Conservation (phyloP, 1,140 invertebrate species). For the Ephestia elutella region DNA sequence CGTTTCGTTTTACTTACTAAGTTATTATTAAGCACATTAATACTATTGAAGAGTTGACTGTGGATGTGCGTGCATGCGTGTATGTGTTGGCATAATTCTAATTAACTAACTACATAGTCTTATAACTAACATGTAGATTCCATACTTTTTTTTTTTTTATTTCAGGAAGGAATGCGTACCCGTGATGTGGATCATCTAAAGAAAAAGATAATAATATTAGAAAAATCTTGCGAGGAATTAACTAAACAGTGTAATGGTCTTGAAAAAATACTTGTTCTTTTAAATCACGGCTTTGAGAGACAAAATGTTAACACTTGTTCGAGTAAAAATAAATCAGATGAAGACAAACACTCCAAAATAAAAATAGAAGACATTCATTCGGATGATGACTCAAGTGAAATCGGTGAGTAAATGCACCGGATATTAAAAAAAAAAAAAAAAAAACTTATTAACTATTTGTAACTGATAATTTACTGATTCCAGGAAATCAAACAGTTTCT, state of each 20-base stretch:
- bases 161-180: constrained; percentile 43
- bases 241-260: constrained; percentile 46
- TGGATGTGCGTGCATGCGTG: no score
- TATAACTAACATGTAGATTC: no score
- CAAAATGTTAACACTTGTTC: constrained; percentile 11
- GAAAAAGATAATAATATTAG: constrained; percentile 44
- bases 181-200: constrained; percentile 46
- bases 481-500: constrained; percentile 49
- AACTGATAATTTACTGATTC: constrained; percentile 21
- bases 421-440: no score
- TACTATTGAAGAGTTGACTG: no score
- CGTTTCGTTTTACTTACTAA: no score
- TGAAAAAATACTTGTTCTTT: constrained; percentile 44
- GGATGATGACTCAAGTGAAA: constrained; percentile 40
- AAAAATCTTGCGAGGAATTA: constrained; percentile 37
- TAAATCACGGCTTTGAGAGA: constrained; percentile 50
- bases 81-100: no score
- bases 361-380: constrained; percentile 42
- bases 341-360: constrained; percentile 4
- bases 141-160: constrained; percentile 6
- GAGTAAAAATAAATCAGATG: neutral
- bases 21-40: no score
- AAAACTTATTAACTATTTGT: no score
- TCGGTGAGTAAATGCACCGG: constrained; percentile 32
- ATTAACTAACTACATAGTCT: no score